Evolutionary conservation across 1,140 invertebrate species (phyloP).

Genomic region (Brachionus manjavacas): DNA sequence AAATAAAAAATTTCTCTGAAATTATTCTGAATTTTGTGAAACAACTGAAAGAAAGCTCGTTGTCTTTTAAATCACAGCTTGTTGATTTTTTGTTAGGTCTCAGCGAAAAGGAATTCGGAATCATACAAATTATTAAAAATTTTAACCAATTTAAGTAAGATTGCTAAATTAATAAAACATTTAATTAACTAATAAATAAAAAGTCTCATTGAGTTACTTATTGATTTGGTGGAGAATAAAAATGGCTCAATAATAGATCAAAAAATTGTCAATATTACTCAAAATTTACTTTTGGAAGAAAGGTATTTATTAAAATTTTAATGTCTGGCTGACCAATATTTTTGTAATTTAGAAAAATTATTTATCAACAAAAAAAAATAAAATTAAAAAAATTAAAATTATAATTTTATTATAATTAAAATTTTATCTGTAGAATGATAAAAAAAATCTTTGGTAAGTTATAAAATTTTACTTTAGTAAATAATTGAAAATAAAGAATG

Average conservation of each 20-base stretch:
- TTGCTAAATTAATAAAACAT: neutral
- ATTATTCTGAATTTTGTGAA: neutral
- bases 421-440: too few relatives aligned
- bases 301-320: neutral
- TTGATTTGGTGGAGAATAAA: neutral
- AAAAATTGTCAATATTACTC: neutral
- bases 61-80: neutral
- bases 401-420: too few relatives aligned
- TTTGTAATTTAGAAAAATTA: too few relatives aligned
- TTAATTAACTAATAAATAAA: neutral
- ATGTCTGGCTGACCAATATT: too few relatives aligned
- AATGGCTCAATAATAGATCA: neutral
- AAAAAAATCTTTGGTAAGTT: too few relatives aligned
- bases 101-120: neutral
- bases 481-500: too few relatives aligned
- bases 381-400: too few relatives aligned
- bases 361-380: too few relatives aligned
- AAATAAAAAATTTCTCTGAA: neutral
- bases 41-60: neutral
- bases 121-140: neutral
- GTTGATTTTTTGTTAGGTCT: neutral
- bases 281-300: constrained; percentile 12
- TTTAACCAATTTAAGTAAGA: neutral
- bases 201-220: neutral
- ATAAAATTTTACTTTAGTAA: too few relatives aligned